These are phyloP conservation scores for Aptenodytes patagonicus DNA, from an alignment of 2,113 vertebrate genomes.

Conservation along the genomic window DNA sequence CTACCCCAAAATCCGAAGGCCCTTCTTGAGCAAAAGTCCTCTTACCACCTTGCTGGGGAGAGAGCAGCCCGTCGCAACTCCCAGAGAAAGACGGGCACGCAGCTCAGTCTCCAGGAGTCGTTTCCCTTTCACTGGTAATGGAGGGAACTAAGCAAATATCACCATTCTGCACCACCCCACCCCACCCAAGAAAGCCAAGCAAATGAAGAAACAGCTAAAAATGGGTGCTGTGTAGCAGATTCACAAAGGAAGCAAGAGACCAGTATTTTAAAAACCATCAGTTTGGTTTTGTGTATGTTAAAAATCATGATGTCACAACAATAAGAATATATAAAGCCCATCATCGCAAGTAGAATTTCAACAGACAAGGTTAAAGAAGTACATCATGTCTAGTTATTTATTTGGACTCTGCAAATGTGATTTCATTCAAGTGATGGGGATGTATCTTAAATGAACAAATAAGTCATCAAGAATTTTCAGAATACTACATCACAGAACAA, in stretches of 20 bases:
- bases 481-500: neutral
- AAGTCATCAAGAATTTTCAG: neutral
- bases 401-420: neutral
- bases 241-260: neutral
- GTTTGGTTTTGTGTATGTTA: neutral
- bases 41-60: neutral
- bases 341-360: neutral
- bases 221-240: neutral
- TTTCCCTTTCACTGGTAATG: neutral
- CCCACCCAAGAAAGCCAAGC: neutral
- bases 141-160: neutral
- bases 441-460: neutral
- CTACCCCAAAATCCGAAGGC: neutral
- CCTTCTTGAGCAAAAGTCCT: neutral
- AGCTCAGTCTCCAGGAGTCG: neutral
- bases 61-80: neutral
- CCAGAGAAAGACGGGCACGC: accelerated
- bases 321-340: neutral
- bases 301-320: neutral
- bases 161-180: neutral
- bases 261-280: neutral
- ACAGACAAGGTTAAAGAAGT: neutral
- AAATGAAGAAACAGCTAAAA: neutral
- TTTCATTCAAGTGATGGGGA: neutral
- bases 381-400: neutral